phyloP scores from a whole-genome alignment of 2,797 vertebrate genomes.

The Poeciliopsis gracilis region DNA sequence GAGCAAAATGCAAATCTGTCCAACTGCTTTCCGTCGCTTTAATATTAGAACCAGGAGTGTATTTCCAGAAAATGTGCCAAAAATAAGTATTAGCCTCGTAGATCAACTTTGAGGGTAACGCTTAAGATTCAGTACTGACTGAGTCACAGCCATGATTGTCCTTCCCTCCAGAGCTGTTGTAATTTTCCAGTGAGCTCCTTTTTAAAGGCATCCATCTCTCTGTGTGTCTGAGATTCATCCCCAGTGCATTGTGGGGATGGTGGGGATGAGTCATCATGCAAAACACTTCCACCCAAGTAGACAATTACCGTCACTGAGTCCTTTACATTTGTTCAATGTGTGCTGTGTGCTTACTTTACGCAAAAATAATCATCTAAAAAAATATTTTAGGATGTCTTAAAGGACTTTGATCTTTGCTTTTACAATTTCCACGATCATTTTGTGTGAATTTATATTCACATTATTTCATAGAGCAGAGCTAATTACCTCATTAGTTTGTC shows the following conservation, averaged over 20 bases:
- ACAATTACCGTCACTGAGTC: constrained; percentile 41
- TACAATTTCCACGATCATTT: constrained; percentile 8
- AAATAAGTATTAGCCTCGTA: constrained; percentile 6
- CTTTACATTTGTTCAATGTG: constrained; percentile 6
- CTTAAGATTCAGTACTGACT: constrained; percentile 9
- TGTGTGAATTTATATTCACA: constrained; percentile 5
- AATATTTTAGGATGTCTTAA: not conserved
- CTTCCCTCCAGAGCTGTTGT: constrained; percentile 15
- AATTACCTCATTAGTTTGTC: constrained; percentile 43
- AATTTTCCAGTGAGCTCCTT: constrained; percentile 26
- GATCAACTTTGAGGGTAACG: not conserved
- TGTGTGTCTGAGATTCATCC: constrained; percentile 33
- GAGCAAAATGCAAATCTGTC: not conserved
- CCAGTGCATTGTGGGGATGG: constrained; percentile 22
- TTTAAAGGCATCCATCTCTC: constrained; percentile 26
- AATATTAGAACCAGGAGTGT: not conserved
- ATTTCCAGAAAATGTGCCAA: constrained; percentile 6
- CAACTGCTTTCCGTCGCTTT: not conserved
- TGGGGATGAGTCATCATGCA: constrained; percentile 56
- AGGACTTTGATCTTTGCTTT: not conserved
- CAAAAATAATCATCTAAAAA: not conserved
- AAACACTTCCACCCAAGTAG: constrained; percentile 42
- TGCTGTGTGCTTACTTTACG: not conserved
- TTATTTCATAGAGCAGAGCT: constrained; percentile 8
- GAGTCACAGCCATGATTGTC: constrained; percentile 23